Conservation (phyloP, 2,113 vertebrate genomes). For the Felis chaus region DNA sequence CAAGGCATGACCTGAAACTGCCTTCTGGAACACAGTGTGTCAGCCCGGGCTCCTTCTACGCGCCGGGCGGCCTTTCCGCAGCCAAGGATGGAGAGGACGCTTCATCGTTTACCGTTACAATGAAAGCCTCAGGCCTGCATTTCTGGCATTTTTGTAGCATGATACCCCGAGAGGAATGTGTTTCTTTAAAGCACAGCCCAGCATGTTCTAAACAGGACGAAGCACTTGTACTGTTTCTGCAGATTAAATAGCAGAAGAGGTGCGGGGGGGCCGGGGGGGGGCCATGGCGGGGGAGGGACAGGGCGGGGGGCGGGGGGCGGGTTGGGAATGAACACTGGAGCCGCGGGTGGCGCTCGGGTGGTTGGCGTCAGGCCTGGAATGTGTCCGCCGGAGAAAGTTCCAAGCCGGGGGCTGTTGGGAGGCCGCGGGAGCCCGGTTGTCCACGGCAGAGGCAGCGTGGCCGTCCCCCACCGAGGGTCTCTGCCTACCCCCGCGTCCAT, state of each 20-base stretch:
- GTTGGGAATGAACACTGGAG: slow-evolving; percentile 58
- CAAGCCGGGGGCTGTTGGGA: not conserved
- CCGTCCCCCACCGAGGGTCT: not conserved
- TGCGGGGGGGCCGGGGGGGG: not conserved
- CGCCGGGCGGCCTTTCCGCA: not conserved
- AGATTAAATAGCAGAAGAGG: slow-evolving; percentile 57
- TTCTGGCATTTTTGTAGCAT: slow-evolving; percentile 73
- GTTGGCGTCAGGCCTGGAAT: not conserved
- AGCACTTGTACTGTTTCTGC: slow-evolving; percentile 48
- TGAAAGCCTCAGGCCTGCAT: slow-evolving; percentile 36
- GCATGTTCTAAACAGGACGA: slow-evolving; percentile 59
- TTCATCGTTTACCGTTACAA: not conserved
- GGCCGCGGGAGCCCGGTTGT: accelerated
- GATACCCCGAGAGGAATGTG: slow-evolving; percentile 40
- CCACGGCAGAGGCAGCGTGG: not conserved
- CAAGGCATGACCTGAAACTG: not conserved
- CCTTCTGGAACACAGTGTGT: not conserved
- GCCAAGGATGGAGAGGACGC: not conserved
- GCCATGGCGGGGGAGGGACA: not conserved
- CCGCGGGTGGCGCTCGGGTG: not conserved
- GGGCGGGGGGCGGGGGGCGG: not conserved
- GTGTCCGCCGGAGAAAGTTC: not conserved
- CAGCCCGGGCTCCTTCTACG: not conserved
- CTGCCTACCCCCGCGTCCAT: not conserved
- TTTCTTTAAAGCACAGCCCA: slow-evolving; percentile 57